Percentiles rank a stretch among this genome's conserved stretches.
phyloP scores from a whole-genome alignment of 2,888 invertebrate species.

The Eristalis arbustorum region DNA sequence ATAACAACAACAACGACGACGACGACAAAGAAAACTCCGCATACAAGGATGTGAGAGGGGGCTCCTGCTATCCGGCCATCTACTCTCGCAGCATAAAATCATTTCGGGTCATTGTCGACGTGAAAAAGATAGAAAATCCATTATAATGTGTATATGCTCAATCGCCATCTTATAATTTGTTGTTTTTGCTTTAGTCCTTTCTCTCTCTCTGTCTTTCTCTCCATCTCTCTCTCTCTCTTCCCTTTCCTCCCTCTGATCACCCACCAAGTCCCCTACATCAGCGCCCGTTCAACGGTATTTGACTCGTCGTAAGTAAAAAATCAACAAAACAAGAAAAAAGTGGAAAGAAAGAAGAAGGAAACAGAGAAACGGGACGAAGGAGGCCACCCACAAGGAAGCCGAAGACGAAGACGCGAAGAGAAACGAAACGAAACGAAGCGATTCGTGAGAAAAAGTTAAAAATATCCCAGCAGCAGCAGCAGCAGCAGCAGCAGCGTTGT shows the following conservation, averaged over 20 bases:
- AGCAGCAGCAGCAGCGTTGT: constrained; percentile 13
- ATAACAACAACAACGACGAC: constrained; percentile 20
- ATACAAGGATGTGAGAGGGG: constrained; percentile 32
- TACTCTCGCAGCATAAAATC: constrained; percentile 55
- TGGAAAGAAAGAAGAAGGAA: background rate
- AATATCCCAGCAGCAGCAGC: constrained; percentile 20
- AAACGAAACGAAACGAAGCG: constrained; percentile 8
- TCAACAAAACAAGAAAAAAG: background rate
- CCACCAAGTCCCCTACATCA: no score
- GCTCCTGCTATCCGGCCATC: constrained; percentile 42
- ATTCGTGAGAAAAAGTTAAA: constrained; percentile 59
- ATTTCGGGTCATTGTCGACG: constrained; percentile 66
- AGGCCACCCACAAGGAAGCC: background rate
- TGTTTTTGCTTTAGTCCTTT: constrained; percentile 20
- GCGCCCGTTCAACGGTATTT: background rate
- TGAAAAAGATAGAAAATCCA: constrained; percentile 61
- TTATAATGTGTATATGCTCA: constrained; percentile 56
- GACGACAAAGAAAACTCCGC: constrained; percentile 16
- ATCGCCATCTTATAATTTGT: constrained; percentile 66
- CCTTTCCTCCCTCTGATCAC: background rate
- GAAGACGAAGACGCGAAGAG: background rate
- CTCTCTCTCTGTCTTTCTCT: background rate
- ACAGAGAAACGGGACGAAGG: constrained; percentile 26
- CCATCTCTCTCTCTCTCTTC: background rate
- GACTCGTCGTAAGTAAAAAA: background rate